Evolutionary conservation across 2,888 invertebrate species (phyloP), one percentile per base, ranked within the genome.

Genomic region (Sthenelais limicola): DNA sequence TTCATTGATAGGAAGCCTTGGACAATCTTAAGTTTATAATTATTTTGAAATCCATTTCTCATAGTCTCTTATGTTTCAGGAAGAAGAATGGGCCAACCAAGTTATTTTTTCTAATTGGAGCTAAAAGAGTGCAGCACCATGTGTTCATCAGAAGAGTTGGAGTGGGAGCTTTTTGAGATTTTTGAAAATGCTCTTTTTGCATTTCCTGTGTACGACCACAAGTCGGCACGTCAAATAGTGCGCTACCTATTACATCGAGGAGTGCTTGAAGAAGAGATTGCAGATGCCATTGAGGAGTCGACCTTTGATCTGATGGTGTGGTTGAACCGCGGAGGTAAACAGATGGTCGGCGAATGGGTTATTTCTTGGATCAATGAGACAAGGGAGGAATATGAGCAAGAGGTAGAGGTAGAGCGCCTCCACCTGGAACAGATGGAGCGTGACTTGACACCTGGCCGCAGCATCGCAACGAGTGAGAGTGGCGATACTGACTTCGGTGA

Each of bases 271-370:
- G 78, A 78, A 30, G 78, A 78, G 69, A 69, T 78, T 58, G 77
- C 78, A 0, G 76, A 78, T 30, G 78, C 77, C 66, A 77, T 78
- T 32, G 74, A 77, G 66, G 75, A 78, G 38, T 76, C 77, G 4
- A 73, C 74, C 32, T 52, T 69, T 54, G 76, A 78, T 38, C 58
- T 78, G 35, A 66, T 73, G 62, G 56, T 75, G 4, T 78, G 78
- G 78, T 54, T 78, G 48, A 78, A 77, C 24, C 69, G 58, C 5
- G 73, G 73, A 0, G 74, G 73, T 24, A 77, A 77, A 51, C 69
- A 77, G 67, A 78, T 78, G 77, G 77, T 78, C 3, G 78, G 78
- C 3, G 78, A 78, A 56, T 78, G 78, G 78, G 70, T 77, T 35
- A 77, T 78, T 51, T 73, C 77, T 3, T 78, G 78, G 78, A 72